phyloP scores from a whole-genome alignment of 2,888 invertebrate species.

The Matsumyia berberina region DNA sequence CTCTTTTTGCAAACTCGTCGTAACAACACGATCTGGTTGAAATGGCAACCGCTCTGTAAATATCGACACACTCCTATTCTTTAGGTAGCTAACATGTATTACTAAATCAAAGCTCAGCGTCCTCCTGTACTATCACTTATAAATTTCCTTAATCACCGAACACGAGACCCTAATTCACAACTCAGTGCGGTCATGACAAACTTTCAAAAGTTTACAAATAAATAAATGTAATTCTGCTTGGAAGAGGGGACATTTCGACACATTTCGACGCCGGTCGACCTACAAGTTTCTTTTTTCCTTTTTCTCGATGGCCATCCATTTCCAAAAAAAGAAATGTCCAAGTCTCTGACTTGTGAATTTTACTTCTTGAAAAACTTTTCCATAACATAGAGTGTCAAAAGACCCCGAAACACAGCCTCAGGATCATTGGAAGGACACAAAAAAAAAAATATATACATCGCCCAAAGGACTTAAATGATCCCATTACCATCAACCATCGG shows the following conservation, averaged over 20 bases:
- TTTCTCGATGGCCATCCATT: conserved; percentile 51
- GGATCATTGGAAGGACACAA: conserved; percentile 5
- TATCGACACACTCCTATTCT: too few species aligned
- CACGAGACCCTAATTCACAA: neutral
- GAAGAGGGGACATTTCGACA: conserved; percentile 22
- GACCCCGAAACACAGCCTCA: conserved; percentile 40
- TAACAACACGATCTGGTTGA: too few species aligned
- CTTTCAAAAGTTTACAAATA: conserved; percentile 47
- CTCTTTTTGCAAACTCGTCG: too few species aligned
- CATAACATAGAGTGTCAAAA: conserved; percentile 49
- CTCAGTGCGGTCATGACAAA: neutral
- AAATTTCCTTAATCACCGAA: neutral
- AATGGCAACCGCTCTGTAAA: too few species aligned
- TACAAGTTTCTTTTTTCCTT: neutral
- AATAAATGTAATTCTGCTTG: conserved; percentile 24
- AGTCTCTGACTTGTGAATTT: conserved; percentile 68
- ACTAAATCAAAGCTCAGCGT: neutral
- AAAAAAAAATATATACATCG: conserved; percentile 6
- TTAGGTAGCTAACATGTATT: too few species aligned
- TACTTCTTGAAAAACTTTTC: conserved; percentile 52
- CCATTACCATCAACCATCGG: conserved; percentile 49
- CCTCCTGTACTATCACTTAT: neutral
- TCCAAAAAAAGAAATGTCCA: conserved; percentile 13
- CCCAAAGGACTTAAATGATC: conserved; percentile 54
- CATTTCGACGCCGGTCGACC: neutral